phyloP scores from a whole-genome alignment of 1,140 invertebrate species.

The Drosophila setifemur region DNA sequence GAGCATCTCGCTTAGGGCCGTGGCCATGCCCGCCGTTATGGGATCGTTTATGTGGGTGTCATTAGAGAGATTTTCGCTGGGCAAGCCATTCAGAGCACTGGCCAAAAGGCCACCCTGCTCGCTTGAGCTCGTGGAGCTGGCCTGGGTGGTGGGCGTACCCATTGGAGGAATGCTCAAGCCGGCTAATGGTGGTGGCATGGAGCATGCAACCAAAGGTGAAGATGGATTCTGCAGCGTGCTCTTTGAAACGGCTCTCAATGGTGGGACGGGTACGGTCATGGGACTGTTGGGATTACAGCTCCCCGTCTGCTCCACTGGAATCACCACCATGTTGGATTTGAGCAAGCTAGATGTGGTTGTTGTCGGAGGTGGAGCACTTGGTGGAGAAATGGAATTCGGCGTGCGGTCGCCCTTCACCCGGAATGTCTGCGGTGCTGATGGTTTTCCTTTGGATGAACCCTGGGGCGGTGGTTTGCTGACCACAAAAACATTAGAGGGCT shows the following conservation, averaged over 20 bases:
- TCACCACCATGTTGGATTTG: conserved; percentile 74
- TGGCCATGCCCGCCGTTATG: conserved; percentile 63
- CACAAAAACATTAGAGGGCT: not conserved
- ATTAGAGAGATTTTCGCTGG: conserved; percentile 25
- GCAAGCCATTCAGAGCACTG: conserved; percentile 49
- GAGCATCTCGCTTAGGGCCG: conserved; percentile 77
- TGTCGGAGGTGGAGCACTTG: not conserved
- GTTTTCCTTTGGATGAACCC: not conserved
- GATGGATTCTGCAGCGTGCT: conserved; percentile 38
- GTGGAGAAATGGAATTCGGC: conserved; percentile 2
- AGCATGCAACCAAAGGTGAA: not conserved
- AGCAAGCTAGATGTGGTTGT: conserved; percentile 48
- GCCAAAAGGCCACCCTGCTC: conserved; percentile 35
- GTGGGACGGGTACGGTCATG: conserved; percentile 70
- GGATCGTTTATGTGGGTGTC: conserved; percentile 40
- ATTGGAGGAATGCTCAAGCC: conserved; percentile 43
- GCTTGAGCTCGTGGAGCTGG: not conserved
- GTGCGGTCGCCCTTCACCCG: conserved; percentile 40
- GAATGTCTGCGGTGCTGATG: conserved; percentile 14
- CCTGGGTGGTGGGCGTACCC: not conserved
- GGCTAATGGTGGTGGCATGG: conserved; percentile 60
- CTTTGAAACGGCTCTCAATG: conserved; percentile 70
- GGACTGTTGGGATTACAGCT: conserved; percentile 33
- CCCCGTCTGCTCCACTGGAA: conserved; percentile 58
- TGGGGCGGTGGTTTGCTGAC: not conserved